Conservation (phyloP, 2,888 invertebrate genomes). For the Drosophila meridionalis region DNA sequence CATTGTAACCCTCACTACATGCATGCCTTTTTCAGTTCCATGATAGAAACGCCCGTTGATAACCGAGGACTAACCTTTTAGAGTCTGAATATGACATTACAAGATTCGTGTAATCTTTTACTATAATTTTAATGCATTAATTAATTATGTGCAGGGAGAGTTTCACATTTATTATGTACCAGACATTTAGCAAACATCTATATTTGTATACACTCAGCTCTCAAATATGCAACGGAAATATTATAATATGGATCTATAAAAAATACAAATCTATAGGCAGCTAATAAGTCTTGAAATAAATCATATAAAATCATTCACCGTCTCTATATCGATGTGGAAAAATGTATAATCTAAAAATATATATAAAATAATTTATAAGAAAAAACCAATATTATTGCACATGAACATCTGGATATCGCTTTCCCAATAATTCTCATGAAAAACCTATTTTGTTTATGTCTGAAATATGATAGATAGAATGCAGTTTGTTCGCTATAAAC, state of each 20-base stretch:
- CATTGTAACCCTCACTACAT: constrained; percentile 16
- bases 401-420: neutral
- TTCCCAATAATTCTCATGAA: neutral
- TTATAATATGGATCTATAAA: neutral
- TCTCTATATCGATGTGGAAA: neutral
- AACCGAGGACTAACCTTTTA: too few species aligned
- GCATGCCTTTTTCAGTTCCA: constrained; percentile 22
- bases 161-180: neutral
- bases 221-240: constrained; percentile 1
- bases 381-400: neutral
- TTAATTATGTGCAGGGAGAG: neutral
- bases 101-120: too few species aligned
- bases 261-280: neutral
- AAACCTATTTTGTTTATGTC: neutral
- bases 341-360: neutral
- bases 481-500: neutral
- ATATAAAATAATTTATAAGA: neutral
- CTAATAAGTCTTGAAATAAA: neutral
- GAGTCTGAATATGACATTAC: too few species aligned
- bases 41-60: neutral
- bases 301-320: too few species aligned
- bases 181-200: neutral
- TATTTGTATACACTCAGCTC: neutral
- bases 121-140: neutral
- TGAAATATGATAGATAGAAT: constrained; percentile 6